Evolutionary conservation across 2,888 invertebrate genomes (phyloP).

Genomic region (Sipha maydis): DNA sequence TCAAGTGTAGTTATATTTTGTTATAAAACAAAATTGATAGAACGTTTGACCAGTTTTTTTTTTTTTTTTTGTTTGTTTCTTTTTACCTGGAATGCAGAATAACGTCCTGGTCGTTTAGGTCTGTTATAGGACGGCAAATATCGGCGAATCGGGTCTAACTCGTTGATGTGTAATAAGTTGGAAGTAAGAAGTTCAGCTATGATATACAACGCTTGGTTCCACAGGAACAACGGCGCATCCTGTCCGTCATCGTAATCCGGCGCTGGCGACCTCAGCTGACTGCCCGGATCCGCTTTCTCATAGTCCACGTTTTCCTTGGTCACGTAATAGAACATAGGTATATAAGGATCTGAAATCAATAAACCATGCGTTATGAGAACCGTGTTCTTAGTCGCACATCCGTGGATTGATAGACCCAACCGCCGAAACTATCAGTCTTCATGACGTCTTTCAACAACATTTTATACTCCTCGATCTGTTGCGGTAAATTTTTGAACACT

Average conservation of each 20-base stretch:
- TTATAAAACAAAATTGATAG: background rate
- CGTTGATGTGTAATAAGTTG: slow-evolving; percentile 89
- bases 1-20: too few species aligned
- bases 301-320: slow-evolving; percentile 78
- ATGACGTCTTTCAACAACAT: slow-evolving; percentile 83
- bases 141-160: slow-evolving; percentile 93
- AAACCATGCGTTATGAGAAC: background rate
- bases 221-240: slow-evolving; percentile 81
- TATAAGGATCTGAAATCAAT: slow-evolving; percentile 80
- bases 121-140: slow-evolving; percentile 96
- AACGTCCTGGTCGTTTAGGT: slow-evolving; percentile 89
- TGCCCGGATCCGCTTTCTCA: slow-evolving; percentile 78
- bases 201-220: slow-evolving; percentile 97
- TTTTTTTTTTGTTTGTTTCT: background rate
- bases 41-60: background rate
- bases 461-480: slow-evolving; percentile 93
- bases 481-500: slow-evolving; percentile 84
- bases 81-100: slow-evolving; percentile 95
- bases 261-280: slow-evolving; percentile 74
- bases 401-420: slow-evolving; percentile 68
- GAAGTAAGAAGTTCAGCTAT: slow-evolving; percentile 91
- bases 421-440: slow-evolving; percentile 83
- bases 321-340: slow-evolving; percentile 94
- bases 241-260: slow-evolving; percentile 71
- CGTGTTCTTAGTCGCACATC: background rate